Conservation (phyloP, 2,888 invertebrate genomes). For the Harmothoe impar region DNA sequence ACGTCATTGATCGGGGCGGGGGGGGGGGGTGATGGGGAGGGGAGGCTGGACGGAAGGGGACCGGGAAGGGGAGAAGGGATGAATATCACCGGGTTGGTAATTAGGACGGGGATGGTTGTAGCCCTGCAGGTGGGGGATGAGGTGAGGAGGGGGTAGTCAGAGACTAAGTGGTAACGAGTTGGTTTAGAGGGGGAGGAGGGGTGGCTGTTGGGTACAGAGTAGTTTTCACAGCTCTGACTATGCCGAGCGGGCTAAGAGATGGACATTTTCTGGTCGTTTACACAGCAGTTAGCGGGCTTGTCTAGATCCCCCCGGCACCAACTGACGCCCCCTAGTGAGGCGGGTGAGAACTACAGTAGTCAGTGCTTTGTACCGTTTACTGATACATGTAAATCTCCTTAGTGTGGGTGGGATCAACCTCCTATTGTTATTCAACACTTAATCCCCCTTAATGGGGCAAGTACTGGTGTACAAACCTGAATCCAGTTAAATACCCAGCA, state of each 20-base stretch:
- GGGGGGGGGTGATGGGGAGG: not conserved
- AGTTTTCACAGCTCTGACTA: not conserved
- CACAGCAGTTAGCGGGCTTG: not conserved
- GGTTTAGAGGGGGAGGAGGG: not conserved
- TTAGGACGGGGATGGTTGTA: too few relatives aligned
- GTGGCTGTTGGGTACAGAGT: not conserved
- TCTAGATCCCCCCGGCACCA: not conserved
- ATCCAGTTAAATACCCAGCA: too few relatives aligned
- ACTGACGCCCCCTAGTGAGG: not conserved
- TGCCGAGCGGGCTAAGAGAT: not conserved
- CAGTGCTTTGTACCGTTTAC: too few relatives aligned
- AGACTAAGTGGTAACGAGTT: not conserved
- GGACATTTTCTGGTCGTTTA: conserved; percentile 23
- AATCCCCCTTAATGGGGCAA: too few relatives aligned
- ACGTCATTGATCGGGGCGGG: not conserved
- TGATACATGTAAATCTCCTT: too few relatives aligned
- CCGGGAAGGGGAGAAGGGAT: too few relatives aligned
- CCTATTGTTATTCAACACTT: too few relatives aligned
- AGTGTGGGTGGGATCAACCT: too few relatives aligned
- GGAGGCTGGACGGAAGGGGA: not conserved
- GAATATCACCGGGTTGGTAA: too few relatives aligned
- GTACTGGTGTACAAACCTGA: too few relatives aligned
- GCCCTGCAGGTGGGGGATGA: too few relatives aligned
- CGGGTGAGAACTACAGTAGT: not conserved
- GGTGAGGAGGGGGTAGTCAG: too few relatives aligned